Evolutionary conservation across 2,888 invertebrate genomes (phyloP), one percentile per base, ranked within the genome.

Genomic region (Liodrosophila aerea): DNA sequence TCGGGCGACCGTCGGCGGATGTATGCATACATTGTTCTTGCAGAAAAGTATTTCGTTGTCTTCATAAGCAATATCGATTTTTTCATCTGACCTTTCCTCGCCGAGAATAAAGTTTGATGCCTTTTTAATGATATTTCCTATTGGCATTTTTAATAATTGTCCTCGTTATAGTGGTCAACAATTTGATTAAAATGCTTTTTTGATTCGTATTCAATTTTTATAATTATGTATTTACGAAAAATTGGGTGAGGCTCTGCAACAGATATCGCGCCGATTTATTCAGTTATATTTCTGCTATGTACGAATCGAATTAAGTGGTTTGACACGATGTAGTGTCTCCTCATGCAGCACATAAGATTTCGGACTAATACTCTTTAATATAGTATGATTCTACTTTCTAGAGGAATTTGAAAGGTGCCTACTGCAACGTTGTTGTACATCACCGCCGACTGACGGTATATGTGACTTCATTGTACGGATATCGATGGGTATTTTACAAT

Each of bases 11-110:
- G 95, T 95, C 43, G 97, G 96, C 4, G 98, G 97, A 91, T 98
- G 98, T 40, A 98, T 98, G 90, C 98, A 98, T 30, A 98, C 97
- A 90, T 98, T 98, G 89, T 98, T 98, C 91, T 98, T 98, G 90
- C 96, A 96, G 89, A 95, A 96, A 45, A 96, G 91, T 61, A 95
- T 93, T 91, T 96, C 96, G 86, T 96, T 96, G 90, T 96, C 95
- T 88, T 95, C 94, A 87, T 95, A 95, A 85, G 92, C 90, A 39
- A 91, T 92, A 67, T 91, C 92, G 77, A 92, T 91, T 82, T 92
- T 93, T 85, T 92, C 91, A 62, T 92, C 92, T 67, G 92, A 92
- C 71, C 91, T 91, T 63, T 94, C 94, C 62, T 94, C 94, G 43
- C 95, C 95, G 52, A 95, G 91, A 85, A 96, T 95, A 84, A 94